These are phyloP conservation scores for Plecturocebus donacophilus DNA, from an alignment of 2,113 vertebrate genomes.

Conservation along the genomic window DNA sequence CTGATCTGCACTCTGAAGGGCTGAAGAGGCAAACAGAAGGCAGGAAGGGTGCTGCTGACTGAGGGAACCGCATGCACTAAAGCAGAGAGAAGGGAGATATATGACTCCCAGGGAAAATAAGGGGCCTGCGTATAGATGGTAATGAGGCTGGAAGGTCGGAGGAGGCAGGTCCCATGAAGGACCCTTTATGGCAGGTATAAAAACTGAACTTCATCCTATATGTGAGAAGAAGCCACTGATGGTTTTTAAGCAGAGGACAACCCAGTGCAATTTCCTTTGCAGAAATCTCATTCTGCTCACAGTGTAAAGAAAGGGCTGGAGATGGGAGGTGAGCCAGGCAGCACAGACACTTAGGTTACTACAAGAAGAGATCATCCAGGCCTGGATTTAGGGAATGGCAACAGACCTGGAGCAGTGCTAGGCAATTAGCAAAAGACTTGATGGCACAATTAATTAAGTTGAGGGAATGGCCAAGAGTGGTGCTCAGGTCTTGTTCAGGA, in stretches of 20 bases:
- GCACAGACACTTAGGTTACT: not conserved
- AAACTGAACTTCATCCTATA: not conserved
- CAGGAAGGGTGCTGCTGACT: not conserved
- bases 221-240: not conserved
- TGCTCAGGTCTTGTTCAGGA: not conserved
- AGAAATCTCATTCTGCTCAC: not conserved
- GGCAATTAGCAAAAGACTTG: not conserved
- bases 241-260: not conserved
- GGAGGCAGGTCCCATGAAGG: not conserved
- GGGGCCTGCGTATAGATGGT: not conserved
- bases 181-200: not conserved
- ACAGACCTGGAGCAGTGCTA: fast-evolving
- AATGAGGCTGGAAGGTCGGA: not conserved
- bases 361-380: not conserved
- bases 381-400: not conserved
- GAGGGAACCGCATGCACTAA: not conserved
- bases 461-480: not conserved
- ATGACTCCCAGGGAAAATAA: not conserved
- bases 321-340: not conserved
- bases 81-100: not conserved
- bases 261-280: not conserved
- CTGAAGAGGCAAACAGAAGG: not conserved
- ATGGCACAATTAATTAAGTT: not conserved
- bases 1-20: not conserved
- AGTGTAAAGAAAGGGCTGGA: not conserved